These are phyloP conservation scores for Chascanopsetta lugubris DNA, from an alignment of 2,113 vertebrate species.

Conservation along the genomic window DNA sequence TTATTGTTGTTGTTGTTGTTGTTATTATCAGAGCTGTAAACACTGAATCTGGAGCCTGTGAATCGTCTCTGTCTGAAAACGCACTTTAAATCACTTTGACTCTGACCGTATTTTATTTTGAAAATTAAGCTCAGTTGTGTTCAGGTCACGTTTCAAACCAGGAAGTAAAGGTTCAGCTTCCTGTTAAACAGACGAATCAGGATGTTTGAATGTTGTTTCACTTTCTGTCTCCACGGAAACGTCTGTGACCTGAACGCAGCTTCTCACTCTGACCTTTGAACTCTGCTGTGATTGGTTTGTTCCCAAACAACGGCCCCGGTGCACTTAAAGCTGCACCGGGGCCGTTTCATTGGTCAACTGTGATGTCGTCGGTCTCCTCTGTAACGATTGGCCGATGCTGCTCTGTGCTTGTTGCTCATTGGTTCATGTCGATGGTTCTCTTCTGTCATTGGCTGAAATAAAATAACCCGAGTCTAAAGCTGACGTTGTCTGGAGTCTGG, in stretches of 20 bases:
- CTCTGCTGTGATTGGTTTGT: neutral
- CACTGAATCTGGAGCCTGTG: slow-evolving; percentile 37
- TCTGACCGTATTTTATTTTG: neutral
- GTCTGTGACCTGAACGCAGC: neutral
- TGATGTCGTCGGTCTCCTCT: neutral
- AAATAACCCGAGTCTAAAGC: neutral
- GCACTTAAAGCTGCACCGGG: neutral
- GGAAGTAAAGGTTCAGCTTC: neutral
- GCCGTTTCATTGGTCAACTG: neutral
- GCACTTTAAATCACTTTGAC: slow-evolving; percentile 69
- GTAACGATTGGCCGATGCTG: neutral
- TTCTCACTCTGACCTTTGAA: neutral
- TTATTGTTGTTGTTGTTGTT: too few relatives aligned
- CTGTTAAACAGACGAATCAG: too few relatives aligned
- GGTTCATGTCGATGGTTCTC: slow-evolving; percentile 39
- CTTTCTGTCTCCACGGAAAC: too few relatives aligned
- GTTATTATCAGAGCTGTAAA: too few relatives aligned
- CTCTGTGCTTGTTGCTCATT: slow-evolving; percentile 21
- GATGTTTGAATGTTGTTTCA: too few relatives aligned
- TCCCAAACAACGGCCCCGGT: too few relatives aligned
- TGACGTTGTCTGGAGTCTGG: neutral
- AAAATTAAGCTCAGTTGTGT: neutral
- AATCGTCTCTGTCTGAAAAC: slow-evolving; percentile 52
- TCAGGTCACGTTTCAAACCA: slow-evolving; percentile 2
- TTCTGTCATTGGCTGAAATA: slow-evolving; percentile 50